These are phyloP conservation scores for Crenuchus spilurus DNA, from an alignment of 2,797 vertebrate genomes.

Conservation along the genomic window DNA sequence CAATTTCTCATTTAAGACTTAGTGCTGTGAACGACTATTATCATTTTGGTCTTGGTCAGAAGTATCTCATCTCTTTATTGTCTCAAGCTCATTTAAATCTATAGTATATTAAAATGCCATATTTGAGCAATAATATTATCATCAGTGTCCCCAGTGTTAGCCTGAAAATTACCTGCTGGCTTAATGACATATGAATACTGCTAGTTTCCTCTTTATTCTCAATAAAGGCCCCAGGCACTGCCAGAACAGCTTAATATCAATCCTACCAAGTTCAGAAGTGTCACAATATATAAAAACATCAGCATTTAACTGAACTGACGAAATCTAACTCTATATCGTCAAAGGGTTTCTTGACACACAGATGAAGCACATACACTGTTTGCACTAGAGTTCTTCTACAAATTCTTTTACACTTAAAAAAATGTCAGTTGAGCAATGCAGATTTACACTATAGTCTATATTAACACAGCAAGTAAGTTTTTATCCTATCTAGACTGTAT, in stretches of 20 bases:
- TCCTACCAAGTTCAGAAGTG: not conserved
- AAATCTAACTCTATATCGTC: not conserved
- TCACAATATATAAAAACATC: conserved; percentile 2
- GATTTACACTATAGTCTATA: no score
- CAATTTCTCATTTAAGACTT: no score
- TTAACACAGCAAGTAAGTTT: no score
- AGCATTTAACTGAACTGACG: not conserved
- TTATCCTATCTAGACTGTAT: no score
- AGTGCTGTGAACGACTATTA: no score
- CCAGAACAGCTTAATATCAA: not conserved
- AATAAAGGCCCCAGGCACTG: not conserved
- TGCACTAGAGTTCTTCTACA: not conserved
- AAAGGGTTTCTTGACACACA: not conserved
- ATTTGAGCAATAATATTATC: no score
- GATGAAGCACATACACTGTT: not conserved
- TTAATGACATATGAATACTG: not conserved
- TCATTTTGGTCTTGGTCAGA: no score
- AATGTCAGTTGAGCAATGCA: no score
- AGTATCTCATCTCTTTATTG: no score
- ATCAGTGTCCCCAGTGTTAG: no score
- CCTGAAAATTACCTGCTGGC: not conserved
- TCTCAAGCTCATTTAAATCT: no score
- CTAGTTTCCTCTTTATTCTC: not conserved
- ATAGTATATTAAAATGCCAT: no score
- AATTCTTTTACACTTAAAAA: not conserved